A percentile compares a stretch with the other conserved stretches of the same genome.
phyloP scores from a whole-genome alignment of 2,797 vertebrate species.

The Epinephelus coioides region DNA sequence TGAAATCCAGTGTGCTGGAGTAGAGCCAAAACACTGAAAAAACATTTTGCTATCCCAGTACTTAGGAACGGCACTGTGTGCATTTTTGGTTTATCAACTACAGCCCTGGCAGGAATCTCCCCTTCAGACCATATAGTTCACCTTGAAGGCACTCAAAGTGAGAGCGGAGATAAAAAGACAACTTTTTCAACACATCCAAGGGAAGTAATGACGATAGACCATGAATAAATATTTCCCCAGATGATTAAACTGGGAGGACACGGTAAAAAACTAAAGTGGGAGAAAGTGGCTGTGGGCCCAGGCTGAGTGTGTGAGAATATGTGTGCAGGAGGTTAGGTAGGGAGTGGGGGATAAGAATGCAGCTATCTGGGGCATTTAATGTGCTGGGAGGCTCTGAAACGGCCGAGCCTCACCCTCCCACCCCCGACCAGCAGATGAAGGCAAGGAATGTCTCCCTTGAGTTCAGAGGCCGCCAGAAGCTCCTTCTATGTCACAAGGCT shows the following conservation, averaged over 20 bases:
- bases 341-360: slow-evolving; percentile 65
- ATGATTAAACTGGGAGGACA: slow-evolving; percentile 74
- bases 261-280: slow-evolving; percentile 27
- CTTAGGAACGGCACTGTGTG: neutral
- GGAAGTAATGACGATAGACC: slow-evolving; percentile 63
- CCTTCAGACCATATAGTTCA: slow-evolving; percentile 58
- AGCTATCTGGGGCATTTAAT: slow-evolving; percentile 71
- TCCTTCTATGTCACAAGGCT: slow-evolving; percentile 47
- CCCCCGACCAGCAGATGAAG: slow-evolving; percentile 60
- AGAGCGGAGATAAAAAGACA: slow-evolving; percentile 64
- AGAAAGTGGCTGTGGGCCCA: slow-evolving; percentile 40
- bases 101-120: slow-evolving; percentile 36
- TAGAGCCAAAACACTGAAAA: slow-evolving; percentile 28
- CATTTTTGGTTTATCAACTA: slow-evolving; percentile 36
- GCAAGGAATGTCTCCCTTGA: slow-evolving; percentile 57
- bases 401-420: slow-evolving; percentile 46
- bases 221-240: slow-evolving; percentile 80
- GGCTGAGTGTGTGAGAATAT: slow-evolving; percentile 40
- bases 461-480: slow-evolving; percentile 43
- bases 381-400: slow-evolving; percentile 58
- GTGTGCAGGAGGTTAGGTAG: slow-evolving; percentile 65
- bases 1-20: slow-evolving; percentile 21
- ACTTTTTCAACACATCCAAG: slow-evolving; percentile 66
- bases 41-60: slow-evolving; percentile 13
- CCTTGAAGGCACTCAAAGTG: slow-evolving; percentile 62